Base-by-base conservation (phyloP, 2,113 vertebrate species). In the Elachura formosa region DNA sequence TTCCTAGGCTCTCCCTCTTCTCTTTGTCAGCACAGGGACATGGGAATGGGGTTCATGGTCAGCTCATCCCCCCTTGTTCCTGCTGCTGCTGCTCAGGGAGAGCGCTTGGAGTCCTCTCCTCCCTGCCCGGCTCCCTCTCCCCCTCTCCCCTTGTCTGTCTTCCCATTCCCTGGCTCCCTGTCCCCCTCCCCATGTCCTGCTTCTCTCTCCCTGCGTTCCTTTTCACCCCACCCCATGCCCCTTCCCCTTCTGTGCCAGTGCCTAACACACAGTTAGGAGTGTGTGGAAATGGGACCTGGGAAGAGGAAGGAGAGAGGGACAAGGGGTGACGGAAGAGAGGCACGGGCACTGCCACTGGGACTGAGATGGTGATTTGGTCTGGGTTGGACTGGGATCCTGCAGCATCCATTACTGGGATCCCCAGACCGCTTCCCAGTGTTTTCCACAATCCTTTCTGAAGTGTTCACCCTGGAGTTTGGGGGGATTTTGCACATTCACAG, bases 1-100 rank as follows among this genome's bases (percentile, higher is more conserved):
- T 54, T 46, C 14, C 38, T 0, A 0, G 31, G 38, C 46, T 43
- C 36, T 19, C 24, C 55, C 31, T 59, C 29, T 20, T 12, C 33
- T 36, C n/a, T 19, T 48, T 0, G 1, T 40, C 40, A 28, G 56
- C 0, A 0, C 56, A 45, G 38, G n/a, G 68, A 23, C 40, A 3
- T 22, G 18, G 48, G 58, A 28, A 55, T 24, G 49, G 40, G 34
- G 40, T 12, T 84, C 49, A 19, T 0, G 1, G 11, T 6, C 40
- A 7, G 18, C 34, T 10, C 48, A 15, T 8, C n/a, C 48, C 58
- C 4, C 7, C 0, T 2, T 22, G 22, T 11, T 28, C 40, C 40
- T 12, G 10, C n/a, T 48, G 49, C 68, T 56, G 52, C 63, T 38
- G 48, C 49, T 73, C 48, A 19, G 29, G 49, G 49, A 23, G 11